Base-by-base conservation (phyloP, 1,140 invertebrate genomes). In the Eriosoma lanigerum region DNA sequence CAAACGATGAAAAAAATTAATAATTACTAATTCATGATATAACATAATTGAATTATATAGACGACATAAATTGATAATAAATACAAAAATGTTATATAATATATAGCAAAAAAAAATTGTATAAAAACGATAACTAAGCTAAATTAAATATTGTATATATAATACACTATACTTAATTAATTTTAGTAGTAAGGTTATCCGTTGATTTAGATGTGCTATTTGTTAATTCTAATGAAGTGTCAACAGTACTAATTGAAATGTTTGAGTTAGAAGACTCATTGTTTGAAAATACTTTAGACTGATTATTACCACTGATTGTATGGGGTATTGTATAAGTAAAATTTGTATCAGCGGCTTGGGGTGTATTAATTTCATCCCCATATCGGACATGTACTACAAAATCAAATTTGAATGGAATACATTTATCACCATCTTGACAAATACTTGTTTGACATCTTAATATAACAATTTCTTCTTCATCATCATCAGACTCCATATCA, bases 371-470 rank as follows among this genome's bases (percentile, higher is more conserved):
- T 46, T 58, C 56, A 44, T 58, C 21, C 10, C 52, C 38, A 46
- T 13, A 78, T 5, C 56, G 38, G 5, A 78, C 56, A 46, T n/a
- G 52, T 8, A 78, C 75, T 9, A 78, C 75, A 60, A 78, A 78
- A 46, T 78, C 75, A 60, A 62, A 78, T 19, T 78, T 32, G 8
- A 78, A 15, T 17, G 75, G 75, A 21, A 78, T 17, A 19, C 75
- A 78, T 58, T 60, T 58, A 26, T 56, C 17, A 17, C 50, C 56
- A 56, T 24, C 56, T 19, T 78, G 24, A 48, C 75, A 78, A 19
- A 58, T 29, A 26, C 38, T 78, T 12, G 75, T 78, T 48, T 78
- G 52, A 60, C 75, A 78, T 62, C 75, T 78, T 60, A 78, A 48
- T 24, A 78, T 78, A 78, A 78, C 38, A 46, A 62, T 17, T 62